Evolutionary conservation across 2,888 invertebrate species (phyloP), one percentile per base, ranked within the genome.

Genomic region (Eupeodes latifasciatus): DNA sequence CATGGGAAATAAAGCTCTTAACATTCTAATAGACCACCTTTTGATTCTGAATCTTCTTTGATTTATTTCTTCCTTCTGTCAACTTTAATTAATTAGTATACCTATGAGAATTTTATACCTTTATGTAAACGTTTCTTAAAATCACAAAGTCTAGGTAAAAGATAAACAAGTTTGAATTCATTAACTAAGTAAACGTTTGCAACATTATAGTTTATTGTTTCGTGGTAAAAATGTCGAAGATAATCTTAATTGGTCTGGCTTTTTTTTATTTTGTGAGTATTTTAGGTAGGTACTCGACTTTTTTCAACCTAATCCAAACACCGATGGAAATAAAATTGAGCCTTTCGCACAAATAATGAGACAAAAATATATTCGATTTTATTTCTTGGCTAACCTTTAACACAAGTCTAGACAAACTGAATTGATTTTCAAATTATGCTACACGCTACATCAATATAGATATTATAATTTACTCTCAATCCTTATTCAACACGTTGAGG

Each of bases 321-420:
- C 47, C 27, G 14, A 27, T 27, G 27, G 14, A 5, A 49, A 49
- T 49, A n/a, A 66, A 27, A 27, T 27, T 27, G 14, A 4, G 19
- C 4, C 3, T 40, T 14, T 49, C 27, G 27, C 9, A 14, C 14
- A 44, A 27, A 14, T 47, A 5, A 64, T 12, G 14, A 27, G 34
- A 40, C 5, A 55, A 10, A 55, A 55, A 55, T 19, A 12, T 19
- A 12, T 4, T 62, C 16, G 16, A 27, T 5, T 64, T 47, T 27
- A 49, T 27, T 14, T 51, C 40, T 59, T 51, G 2, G 3, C 5
- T 5, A 34, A 51, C 66, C 66, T 27, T 34, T 49, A 66, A n/a
- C 51, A 67, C 51, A n/a, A 51, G 67, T 51, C 69, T 53, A 69
- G 69, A 53, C 69, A 55, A 69, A 69, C 69, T 69, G 69, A 69